Evolutionary conservation across 2,113 vertebrate species (phyloP), one percentile per base, ranked within the genome.

Genomic region (Gnathonemus longibarbis): DNA sequence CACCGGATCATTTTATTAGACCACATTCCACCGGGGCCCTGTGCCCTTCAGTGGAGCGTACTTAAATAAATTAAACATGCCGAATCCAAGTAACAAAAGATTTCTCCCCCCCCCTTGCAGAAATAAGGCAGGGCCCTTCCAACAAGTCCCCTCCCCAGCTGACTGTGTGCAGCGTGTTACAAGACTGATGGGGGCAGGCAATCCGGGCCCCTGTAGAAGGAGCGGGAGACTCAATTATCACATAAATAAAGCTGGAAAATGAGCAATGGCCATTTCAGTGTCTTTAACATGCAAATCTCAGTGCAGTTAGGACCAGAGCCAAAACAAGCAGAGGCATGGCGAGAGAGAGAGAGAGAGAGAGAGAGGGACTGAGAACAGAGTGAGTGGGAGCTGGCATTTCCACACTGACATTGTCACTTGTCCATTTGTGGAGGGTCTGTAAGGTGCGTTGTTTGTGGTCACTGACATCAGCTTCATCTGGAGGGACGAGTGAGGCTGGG

Each of bases 221-320:
- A 39, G 31, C 9, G 48, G 48, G 70, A 53, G 88, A n/a, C 31
- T 56, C 9, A 52, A 21, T 31, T 53, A 53, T 52, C 49, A 52
- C 48, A 80, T 31, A 77, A 74, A 74, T 56, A 53, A 89, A 80
- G 70, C 88, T 45, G 31, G 62, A 52, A 52, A 24, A 77, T 53
- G 49, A 89, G 48, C 19, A 39, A 52, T n/a, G n/a, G 66, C 45
- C 21, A 74, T 89, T 46, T 50, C 62, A 53, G 35, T 31, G 45
- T 77, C 45, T 74, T 77, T 50, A 89, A 89, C 19, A 70, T 89
- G 88, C 48, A 89, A 88, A 90, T 92, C 74, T 27, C 39, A 90
- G 52, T 62, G 84, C 46, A 39, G 66, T 87, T 49, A 53, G 84
- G 42, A 89, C 45, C 84, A 46, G 45, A 91, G 39, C 31, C 49